Conservation (phyloP, 2,113 vertebrate species). For the Melanerpes aurifrons region DNA sequence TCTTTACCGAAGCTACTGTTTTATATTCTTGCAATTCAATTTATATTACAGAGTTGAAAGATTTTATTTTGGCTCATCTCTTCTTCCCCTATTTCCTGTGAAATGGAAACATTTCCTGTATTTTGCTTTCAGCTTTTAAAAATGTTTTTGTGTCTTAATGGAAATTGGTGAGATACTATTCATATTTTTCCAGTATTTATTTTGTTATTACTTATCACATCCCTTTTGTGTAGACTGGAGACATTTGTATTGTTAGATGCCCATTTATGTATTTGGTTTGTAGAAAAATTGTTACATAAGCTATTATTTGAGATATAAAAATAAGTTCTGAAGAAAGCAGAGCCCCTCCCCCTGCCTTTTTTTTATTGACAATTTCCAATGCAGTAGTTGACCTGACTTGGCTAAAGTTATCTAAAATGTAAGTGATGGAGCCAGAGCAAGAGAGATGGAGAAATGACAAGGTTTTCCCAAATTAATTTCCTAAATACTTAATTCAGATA, state of each 20-base stretch:
- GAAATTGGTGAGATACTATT: constrained; percentile 37
- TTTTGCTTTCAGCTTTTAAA: constrained; percentile 15
- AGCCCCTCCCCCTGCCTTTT: not conserved
- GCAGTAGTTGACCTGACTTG: not conserved
- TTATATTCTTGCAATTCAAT: constrained; percentile 31
- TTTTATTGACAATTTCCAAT: too few species aligned
- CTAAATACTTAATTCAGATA: not conserved
- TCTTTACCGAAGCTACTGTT: constrained; percentile 7
- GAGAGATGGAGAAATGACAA: not conserved
- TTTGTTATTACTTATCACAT: constrained; percentile 48
- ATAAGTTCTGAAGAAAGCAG: not conserved
- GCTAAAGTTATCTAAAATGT: not conserved
- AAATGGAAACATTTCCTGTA: constrained; percentile 56
- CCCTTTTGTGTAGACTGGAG: not conserved
- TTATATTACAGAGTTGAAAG: not conserved
- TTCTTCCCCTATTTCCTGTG: constrained; percentile 51
- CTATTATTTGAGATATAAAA: not conserved
- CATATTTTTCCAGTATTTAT: constrained; percentile 37
- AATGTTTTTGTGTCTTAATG: constrained; percentile 22
- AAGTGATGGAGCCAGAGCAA: not conserved
- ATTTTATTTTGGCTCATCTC: constrained; percentile 31
- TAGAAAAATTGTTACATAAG: constrained; percentile 27
- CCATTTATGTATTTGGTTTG: not conserved
- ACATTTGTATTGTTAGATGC: constrained; percentile 30
- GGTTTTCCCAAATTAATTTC: not conserved